A percentile compares a stretch with the other conserved stretches of the same genome.
Evolutionary conservation across 2,797 vertebrate genomes (phyloP).

Genomic region (Microctenopoma steveboyesi): DNA sequence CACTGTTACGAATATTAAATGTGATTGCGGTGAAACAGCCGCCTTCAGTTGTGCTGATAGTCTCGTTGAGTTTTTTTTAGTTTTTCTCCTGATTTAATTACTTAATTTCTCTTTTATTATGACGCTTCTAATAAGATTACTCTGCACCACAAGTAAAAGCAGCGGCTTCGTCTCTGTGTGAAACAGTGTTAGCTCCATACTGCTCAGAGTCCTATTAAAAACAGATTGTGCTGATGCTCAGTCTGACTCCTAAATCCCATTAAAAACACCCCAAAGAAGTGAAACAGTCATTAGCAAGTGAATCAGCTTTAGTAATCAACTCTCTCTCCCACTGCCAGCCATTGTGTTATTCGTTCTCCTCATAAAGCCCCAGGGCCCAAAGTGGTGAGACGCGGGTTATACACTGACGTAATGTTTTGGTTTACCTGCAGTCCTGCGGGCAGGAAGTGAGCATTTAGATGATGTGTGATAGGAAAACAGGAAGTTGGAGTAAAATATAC

Average conservation of each 20-base stretch:
- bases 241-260: slow-evolving; percentile 70
- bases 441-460: slow-evolving; percentile 76
- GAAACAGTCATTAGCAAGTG: slow-evolving; percentile 73
- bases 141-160: slow-evolving; percentile 55
- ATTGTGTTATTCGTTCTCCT: slow-evolving; percentile 67
- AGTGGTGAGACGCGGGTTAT: slow-evolving; percentile 59
- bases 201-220: slow-evolving; percentile 71
- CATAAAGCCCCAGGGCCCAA: slow-evolving; percentile 50
- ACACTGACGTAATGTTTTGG: slow-evolving; percentile 75
- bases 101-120: slow-evolving; percentile 60
- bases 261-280: slow-evolving; percentile 73
- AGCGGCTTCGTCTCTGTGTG: slow-evolving; percentile 52
- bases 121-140: slow-evolving; percentile 69
- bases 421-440: slow-evolving; percentile 76
- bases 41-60: slow-evolving; percentile 45
- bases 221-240: slow-evolving; percentile 63
- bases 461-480: slow-evolving; percentile 79
- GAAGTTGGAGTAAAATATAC: slow-evolving; percentile 76
- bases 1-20: slow-evolving; percentile 31
- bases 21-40: slow-evolving; percentile 38
- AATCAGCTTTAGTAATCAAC: slow-evolving; percentile 76
- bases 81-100: slow-evolving; percentile 54
- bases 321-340: slow-evolving; percentile 65
- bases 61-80: slow-evolving; percentile 25
- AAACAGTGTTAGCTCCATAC: slow-evolving; percentile 46